Base-by-base conservation (phyloP, 2,797 vertebrate species). In the Pagetopsis macropterus region DNA sequence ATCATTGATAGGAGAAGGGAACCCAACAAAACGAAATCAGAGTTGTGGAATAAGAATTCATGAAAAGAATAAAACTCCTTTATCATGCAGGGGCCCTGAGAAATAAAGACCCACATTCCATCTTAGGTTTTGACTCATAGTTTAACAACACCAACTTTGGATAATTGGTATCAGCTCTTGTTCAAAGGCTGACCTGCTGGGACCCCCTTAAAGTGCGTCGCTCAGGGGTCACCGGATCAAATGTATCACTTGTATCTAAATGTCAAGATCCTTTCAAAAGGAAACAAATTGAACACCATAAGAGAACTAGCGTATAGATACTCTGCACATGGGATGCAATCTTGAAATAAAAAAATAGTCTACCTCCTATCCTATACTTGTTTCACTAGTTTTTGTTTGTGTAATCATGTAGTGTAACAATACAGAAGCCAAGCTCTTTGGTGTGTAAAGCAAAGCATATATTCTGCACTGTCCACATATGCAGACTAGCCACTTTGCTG, bases 401-500 rank as follows among this genome's bases (percentile, higher is more conserved):
- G 2, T 50, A 19, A 7, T 54, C 0, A 23, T 63, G 48, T 33
- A 46, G 44, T 13, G 43, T 5, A 11, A 66, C 59, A 56, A 69
- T 46, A 3, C 16, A 27, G 16, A 13, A 60, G 27, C 52, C 4
- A 49, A 44, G 37, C 2, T 46, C 8, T 70, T 61, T 61, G 16
- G 64, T 67, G 54, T 19, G 13, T 44, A 61, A 52, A 54, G 17
- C 9, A 15, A 17, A 72, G 59, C 50, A 69, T 4, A 79, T 48
- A 67, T 71, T 66, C n/a, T 59, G 59, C 70, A 77, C 59, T 56
- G 40, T 72, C 19, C 51, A 64, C 65, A 67, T 41, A 75, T 12
- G 33, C 59, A 72, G 70, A 76, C 72, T 49, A 71, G 55, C 51
- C 60, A 63, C 63, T 77, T 57, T 83, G 85, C 89, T 90, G 86